These are phyloP conservation scores for Monochamus alternatus DNA, from an alignment of 2,888 invertebrate species.

Conservation along the genomic window DNA sequence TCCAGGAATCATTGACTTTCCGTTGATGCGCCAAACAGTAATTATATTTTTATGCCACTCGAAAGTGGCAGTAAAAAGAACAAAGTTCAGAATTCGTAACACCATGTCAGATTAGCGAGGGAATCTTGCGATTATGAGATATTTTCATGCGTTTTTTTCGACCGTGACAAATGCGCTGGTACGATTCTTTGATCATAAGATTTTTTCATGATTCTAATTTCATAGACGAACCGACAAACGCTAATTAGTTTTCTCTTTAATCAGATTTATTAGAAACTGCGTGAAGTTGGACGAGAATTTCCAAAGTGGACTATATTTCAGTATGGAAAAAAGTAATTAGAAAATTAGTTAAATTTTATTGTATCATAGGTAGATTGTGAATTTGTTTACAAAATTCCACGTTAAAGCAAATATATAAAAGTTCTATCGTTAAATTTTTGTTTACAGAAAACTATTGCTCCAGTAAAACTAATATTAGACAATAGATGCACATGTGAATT, in stretches of 20 bases:
- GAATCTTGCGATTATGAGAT: neutral
- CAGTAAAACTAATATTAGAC: neutral
- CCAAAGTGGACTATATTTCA: too few species aligned
- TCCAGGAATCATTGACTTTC: neutral
- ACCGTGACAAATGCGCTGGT: neutral
- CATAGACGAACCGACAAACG: neutral
- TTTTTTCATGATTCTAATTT: slow-evolving; percentile 2
- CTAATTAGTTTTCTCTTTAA: neutral
- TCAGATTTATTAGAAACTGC: neutral
- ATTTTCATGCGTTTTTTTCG: neutral
- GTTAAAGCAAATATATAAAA: too few species aligned
- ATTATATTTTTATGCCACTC: neutral
- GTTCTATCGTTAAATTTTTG: neutral
- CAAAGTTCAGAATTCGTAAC: neutral
- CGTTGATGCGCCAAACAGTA: neutral
- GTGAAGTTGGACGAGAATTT: neutral
- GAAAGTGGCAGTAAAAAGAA: slow-evolving; percentile 6
- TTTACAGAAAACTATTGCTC: neutral
- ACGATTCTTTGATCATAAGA: neutral
- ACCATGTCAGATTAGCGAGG: neutral
- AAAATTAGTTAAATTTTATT: too few species aligned
- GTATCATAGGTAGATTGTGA: too few species aligned
- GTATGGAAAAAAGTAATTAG: too few species aligned
- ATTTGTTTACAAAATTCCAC: too few species aligned
- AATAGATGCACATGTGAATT: neutral